Evolutionary conservation across 2,888 invertebrate genomes (phyloP).

Genomic region (Craniophora ligustri): DNA sequence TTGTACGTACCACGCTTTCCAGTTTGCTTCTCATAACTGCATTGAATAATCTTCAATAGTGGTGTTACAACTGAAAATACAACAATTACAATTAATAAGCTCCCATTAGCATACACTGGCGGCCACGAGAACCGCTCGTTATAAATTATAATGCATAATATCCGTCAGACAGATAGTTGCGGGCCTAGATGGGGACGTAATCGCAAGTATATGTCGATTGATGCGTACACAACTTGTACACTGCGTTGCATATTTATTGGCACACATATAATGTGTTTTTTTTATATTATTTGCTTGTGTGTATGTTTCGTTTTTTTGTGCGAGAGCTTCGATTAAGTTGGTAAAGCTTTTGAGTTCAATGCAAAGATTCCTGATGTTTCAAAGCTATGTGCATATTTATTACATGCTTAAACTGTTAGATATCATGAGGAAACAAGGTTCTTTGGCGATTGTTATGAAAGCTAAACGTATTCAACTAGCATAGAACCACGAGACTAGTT

Average conservation of each 20-base stretch:
- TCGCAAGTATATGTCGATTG: slow-evolving; percentile 6
- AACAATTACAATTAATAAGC: slow-evolving; percentile 49
- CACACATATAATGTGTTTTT: slow-evolving; percentile 6
- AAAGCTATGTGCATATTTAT: too few relatives aligned
- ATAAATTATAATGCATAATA: slow-evolving; percentile 41
- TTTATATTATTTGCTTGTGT: slow-evolving; percentile 5
- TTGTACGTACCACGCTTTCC: slow-evolving; percentile 35
- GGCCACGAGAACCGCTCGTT: slow-evolving; percentile 34
- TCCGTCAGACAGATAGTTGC: slow-evolving; percentile 20
- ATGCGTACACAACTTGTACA: slow-evolving; percentile 39
- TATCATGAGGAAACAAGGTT: too few relatives aligned
- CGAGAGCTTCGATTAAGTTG: too few relatives aligned
- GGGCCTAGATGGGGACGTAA: slow-evolving; percentile 27
- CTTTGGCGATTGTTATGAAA: too few relatives aligned
- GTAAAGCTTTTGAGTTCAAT: too few relatives aligned
- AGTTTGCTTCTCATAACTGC: slow-evolving; percentile 49
- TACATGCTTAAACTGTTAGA: too few relatives aligned
- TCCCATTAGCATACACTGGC: slow-evolving; percentile 37
- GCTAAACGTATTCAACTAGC: too few relatives aligned
- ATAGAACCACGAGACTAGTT: too few relatives aligned
- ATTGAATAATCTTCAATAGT: slow-evolving; percentile 55
- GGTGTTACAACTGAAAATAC: slow-evolving; percentile 34
- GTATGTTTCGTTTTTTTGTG: neutral
- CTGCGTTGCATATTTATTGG: slow-evolving; percentile 41
- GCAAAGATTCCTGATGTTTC: too few relatives aligned